Base-by-base conservation (phyloP, 1,140 invertebrate genomes). In the Conus ventricosus region DNA sequence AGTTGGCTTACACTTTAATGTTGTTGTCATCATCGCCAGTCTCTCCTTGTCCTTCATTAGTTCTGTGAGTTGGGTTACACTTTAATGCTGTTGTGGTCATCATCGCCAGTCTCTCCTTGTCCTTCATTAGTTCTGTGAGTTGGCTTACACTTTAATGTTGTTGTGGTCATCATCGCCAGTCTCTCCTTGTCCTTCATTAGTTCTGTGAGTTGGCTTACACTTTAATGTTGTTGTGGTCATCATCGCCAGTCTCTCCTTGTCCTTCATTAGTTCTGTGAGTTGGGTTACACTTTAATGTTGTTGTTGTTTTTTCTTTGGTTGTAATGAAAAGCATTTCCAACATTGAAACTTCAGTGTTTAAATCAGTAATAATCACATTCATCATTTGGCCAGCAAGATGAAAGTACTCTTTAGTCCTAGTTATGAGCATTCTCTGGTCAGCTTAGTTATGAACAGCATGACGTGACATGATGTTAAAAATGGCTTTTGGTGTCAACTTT, bases 111-210 rank as follows among this genome's bases (percentile, higher is more conserved):
- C 91, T 97, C 17, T 92, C 96, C 23, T 94, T 96, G 88, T 96
- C 96, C 85, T 97, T 97, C 93, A 91, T 97, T 85, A 96, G 96
- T 88, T 96, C 97, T 75, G 96, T 97, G 95, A 95, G 96, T 92
- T 25, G 20, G 39, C 71, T 20, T 78, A 13, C 39, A 39, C 39
- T 0, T 39, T 39, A 39, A 39, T 39, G 39, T 39, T 39, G 39
- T 3, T 39, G 39, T 96, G 67, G 93, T 97, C 57, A 96, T 96
- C 87, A 90, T 95, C 7, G 90, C 96, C 6, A 96, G 96, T 78
- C 91, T 97, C 17, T 92, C 96, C 23, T 94, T 96, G 88, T 96
- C 96, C 85, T 97, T 97, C 93, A 91, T 97, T 85, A 96, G 96
- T 88, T 96, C 97, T 75, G 96, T 97, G 95, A 95, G 96, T 92